Base-by-base conservation (phyloP, 2,797 vertebrate species). In the Falco rusticolus region DNA sequence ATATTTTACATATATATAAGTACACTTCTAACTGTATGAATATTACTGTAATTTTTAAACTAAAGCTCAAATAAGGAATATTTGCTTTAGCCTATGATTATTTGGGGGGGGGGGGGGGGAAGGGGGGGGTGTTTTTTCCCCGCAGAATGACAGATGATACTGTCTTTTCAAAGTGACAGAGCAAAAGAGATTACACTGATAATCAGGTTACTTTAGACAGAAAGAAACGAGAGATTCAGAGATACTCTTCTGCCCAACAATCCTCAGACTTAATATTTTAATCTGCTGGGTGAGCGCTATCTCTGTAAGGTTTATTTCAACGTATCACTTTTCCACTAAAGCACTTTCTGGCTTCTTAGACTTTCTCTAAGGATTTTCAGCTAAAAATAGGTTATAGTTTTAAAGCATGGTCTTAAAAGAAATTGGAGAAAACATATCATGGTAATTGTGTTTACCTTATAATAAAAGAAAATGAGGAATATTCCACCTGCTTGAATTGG, bases 231-330 rank as follows among this genome's bases (percentile, higher is more conserved):
- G 74, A 93, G 25, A 59, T 94, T 93, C 71, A 66, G 53, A 96
- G 39, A 41, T 89, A 89, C 81, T 96, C 89, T 54, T 76, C 89
- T 90, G 64, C 68, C 65, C 94, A 96, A 90, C 93, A 81, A 88
- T 95, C 74, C 68, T 65, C 78, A 94, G 70, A 54, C 94, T 95
- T 94, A 93, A 91, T 93, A 90, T 93, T 97, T 96, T 96, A 87
- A 90, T 94, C 87, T 95, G 78, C 78, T 71, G 70, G 74, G 89
- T 93, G 66, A 57, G 71, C 59, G 91, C 89, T 94, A 82, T 43
- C 64, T 90, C 87, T 57, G 82, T 96, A 66, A 77, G 47, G 68
- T 86, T 88, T 93, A 96, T 97, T 96, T 95, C 72, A 96, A 50
- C 89, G 41, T 26, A 88, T 91, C 63, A 16, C 43, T 95, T 95